Conservation (phyloP, 2,888 invertebrate species). For the Syrphus vitripennis region DNA sequence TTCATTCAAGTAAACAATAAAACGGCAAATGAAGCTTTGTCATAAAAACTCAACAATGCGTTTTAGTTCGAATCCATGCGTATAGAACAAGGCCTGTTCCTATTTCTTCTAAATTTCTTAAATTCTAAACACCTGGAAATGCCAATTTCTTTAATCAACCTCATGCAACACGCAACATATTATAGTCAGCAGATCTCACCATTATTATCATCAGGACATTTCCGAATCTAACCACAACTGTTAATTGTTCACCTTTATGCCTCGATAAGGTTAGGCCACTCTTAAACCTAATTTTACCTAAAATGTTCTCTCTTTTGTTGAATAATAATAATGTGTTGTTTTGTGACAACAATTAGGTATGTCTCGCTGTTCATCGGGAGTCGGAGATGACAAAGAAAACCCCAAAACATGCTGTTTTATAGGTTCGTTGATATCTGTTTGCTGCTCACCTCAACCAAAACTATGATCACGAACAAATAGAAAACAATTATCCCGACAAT, state of each 20-base stretch:
- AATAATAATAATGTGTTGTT: slow-evolving; percentile 57
- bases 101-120: no score
- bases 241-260: slow-evolving; percentile 74
- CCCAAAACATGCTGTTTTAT: not conserved
- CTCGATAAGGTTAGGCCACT: slow-evolving; percentile 14
- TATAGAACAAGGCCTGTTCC: no score
- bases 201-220: not conserved
- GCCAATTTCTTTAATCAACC: slow-evolving; percentile 8
- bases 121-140: no score
- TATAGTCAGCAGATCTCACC: not conserved
- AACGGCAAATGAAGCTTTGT: no score
- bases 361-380: not conserved
- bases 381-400: not conserved
- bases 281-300: slow-evolving; percentile 11
- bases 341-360: slow-evolving; percentile 65
- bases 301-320: slow-evolving; percentile 30
- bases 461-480: slow-evolving; percentile 60
- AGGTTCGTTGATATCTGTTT: not conserved
- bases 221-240: slow-evolving; percentile 71
- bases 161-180: slow-evolving; percentile 51
- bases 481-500: slow-evolving; percentile 64
- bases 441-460: slow-evolving; percentile 28
- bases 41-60: no score
- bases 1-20: no score
- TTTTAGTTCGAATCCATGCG: no score